Evolutionary conservation across 1,140 invertebrate genomes (phyloP), one percentile per base, ranked within the genome.

Genomic region (Atopsyche davidsoni): DNA sequence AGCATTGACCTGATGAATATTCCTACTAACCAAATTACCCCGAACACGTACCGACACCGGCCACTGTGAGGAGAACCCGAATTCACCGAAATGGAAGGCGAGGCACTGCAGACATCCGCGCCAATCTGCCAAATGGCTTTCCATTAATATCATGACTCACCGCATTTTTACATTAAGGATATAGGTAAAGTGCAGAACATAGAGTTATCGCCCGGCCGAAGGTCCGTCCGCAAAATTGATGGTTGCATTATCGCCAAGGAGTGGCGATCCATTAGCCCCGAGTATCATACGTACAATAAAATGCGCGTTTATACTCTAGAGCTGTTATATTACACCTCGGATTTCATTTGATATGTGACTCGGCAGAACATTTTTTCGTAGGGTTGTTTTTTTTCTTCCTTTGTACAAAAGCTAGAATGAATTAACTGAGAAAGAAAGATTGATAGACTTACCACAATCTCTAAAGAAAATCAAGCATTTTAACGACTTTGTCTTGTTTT

Each of bases 81-180:
- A 24, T 21, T 47, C 24, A n/a, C 24, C n/a, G n/a, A 28, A 7
- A 28, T 39, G 38, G 25, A 17, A 24, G 53, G 49, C 10, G 48
- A 28, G 53, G 38, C 44, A 38, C 16, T 51, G 53, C 53, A 47
- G 48, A 51, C 35, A 16, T 21, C n/a, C 19, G 41, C 45, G 46
- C 23, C 39, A 57, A 57, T 57, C 47, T 57, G 43, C 21, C 36
- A 57, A 57, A 53, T 57, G 25, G 51, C 22, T 18, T 28, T 14
- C 41, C 48, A 51, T 38, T 51, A 45, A 32, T 28, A 44, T 51
- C 31, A 45, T 51, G n/a, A n/a, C 49, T 49, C 52, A 24, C 46
- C 55, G 55, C 55, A 57, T 50, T 53, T 49, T 57, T 51, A 53
- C 55, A 57, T 57, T 57, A 57, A 22, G 18, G 14, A 51, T 57